Evolutionary conservation across 2,113 vertebrate genomes (phyloP).

Genomic region (Mormoops blainvillei): DNA sequence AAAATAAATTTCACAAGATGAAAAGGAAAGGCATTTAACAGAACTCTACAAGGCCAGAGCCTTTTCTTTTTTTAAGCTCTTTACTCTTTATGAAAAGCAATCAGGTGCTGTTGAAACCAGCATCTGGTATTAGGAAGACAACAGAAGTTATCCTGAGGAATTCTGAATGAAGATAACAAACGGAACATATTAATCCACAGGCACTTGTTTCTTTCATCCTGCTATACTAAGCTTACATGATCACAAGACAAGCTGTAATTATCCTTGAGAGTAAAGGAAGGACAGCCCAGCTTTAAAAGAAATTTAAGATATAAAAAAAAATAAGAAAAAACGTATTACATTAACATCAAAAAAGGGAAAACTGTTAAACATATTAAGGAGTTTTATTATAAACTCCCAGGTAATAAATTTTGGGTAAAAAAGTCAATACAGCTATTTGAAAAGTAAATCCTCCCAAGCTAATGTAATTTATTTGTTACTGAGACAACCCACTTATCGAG

Average conservation of each 20-base stretch:
- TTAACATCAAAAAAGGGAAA: background rate
- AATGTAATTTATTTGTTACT: slow-evolving; percentile 13
- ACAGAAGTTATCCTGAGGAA: background rate
- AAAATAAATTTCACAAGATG: background rate
- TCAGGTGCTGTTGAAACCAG: background rate
- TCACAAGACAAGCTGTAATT: background rate
- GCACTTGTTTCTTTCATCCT: background rate
- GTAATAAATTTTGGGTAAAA: slow-evolving; percentile 25
- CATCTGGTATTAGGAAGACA: background rate
- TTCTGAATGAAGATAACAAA: background rate
- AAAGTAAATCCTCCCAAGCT: background rate
- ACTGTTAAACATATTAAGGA: background rate
- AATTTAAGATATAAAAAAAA: background rate
- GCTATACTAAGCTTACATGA: background rate
- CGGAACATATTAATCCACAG: background rate
- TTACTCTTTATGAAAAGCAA: background rate
- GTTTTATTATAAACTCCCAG: slow-evolving; percentile 17
- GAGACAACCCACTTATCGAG: background rate
- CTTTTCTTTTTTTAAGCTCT: background rate
- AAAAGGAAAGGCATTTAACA: slow-evolving; percentile 11
- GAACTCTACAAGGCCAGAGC: background rate
- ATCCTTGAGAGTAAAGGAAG: background rate
- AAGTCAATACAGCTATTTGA: background rate
- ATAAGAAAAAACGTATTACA: background rate
- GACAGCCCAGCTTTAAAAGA: background rate